These are phyloP conservation scores for Hydropsyche tenuis DNA, from an alignment of 1,140 invertebrate species.

Conservation along the genomic window DNA sequence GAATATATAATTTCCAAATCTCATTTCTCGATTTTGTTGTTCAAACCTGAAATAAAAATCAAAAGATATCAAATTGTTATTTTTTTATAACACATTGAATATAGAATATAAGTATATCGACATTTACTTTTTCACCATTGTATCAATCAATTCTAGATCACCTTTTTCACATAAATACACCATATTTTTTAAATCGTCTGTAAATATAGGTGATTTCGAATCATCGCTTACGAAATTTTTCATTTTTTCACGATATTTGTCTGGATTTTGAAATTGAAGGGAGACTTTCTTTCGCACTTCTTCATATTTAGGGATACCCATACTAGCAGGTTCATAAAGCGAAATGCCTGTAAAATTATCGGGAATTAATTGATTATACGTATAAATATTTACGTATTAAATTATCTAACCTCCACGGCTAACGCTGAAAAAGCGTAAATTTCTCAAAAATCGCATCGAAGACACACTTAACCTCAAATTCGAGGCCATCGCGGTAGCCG, in stretches of 20 bases:
- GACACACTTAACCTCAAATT: no score
- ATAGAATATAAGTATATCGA: neutral
- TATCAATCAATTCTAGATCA: conserved; percentile 69
- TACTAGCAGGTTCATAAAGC: conserved; percentile 23
- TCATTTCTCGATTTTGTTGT: conserved; percentile 71
- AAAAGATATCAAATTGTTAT: neutral
- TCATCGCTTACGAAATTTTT: conserved; percentile 62
- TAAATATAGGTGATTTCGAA: conserved; percentile 74
- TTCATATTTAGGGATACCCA: conserved; percentile 41
- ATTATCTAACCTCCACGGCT: no score
- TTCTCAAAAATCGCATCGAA: no score
- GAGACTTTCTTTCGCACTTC: conserved; percentile 31
- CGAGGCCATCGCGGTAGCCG: no score
- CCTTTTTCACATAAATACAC: conserved; percentile 70
- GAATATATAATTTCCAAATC: conserved; percentile 82
- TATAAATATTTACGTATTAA: no score
- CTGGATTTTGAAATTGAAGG: conserved; percentile 58
- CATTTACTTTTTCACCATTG: conserved; percentile 73
- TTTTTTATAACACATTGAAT: neutral
- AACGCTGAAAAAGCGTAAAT: no score
- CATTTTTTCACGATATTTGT: conserved; percentile 75
- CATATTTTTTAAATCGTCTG: conserved; percentile 86
- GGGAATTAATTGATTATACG: no score
- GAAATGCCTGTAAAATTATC: conserved; percentile 33
- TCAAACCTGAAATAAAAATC: conserved; percentile 67